Evolutionary conservation across 2,888 invertebrate species (phyloP).

Genomic region (Mimas tiliae): DNA sequence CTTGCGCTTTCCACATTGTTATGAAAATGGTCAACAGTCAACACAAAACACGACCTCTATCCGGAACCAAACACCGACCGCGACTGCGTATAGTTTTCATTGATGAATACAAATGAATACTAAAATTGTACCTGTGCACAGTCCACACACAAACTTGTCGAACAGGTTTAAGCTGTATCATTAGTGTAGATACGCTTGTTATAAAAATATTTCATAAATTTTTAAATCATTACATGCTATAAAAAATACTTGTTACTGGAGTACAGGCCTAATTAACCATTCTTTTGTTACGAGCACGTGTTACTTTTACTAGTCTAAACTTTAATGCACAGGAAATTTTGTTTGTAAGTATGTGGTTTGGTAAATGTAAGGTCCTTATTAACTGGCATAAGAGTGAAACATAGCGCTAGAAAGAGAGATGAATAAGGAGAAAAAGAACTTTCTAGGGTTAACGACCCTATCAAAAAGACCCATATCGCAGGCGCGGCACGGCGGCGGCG

Average conservation of each 20-base stretch:
- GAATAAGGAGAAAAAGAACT: not conserved
- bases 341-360: not conserved
- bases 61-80: not conserved
- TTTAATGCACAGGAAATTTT: not conserved
- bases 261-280: not conserved
- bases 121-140: constrained; percentile 22
- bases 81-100: not conserved
- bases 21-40: constrained; percentile 25
- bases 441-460: not conserved
- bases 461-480: not conserved
- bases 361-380: not conserved
- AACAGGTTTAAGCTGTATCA: constrained; percentile 30
- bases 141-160: constrained; percentile 26
- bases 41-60: constrained; percentile 28
- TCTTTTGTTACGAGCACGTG: not conserved
- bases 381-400: not conserved
- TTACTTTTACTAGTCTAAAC: not conserved
- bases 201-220: constrained; percentile 3
- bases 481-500: too few species aligned
- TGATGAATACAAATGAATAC: constrained; percentile 27
- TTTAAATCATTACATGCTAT: not conserved
- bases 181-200: constrained; percentile 1
- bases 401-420: not conserved
- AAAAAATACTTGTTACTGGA: not conserved
- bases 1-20: constrained; percentile 54